These are phyloP conservation scores for Thecocarcelia acutangulata DNA, from an alignment of 2,888 invertebrate species.

Conservation along the genomic window DNA sequence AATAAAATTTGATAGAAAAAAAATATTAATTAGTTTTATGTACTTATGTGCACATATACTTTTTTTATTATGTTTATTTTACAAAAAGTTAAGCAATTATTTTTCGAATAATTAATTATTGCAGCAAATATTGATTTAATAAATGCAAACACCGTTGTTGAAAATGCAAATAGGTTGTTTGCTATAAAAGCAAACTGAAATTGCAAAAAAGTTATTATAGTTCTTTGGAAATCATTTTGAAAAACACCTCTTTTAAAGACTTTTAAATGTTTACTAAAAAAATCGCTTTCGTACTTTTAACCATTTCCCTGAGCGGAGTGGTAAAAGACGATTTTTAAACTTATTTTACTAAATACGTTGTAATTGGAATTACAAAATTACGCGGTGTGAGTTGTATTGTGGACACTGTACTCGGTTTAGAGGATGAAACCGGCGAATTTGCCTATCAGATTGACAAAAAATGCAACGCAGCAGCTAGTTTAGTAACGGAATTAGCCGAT, in stretches of 20 bases:
- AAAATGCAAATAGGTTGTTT: conserved; percentile 24
- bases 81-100: neutral
- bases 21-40: conserved; percentile 15
- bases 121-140: conserved; percentile 23
- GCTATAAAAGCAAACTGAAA: conserved; percentile 22
- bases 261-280: conserved; percentile 47
- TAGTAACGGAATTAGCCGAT: conserved; percentile 18
- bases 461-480: neutral
- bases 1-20: no score
- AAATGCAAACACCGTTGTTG: conserved; percentile 46
- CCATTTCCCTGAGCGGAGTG: conserved; percentile 2
- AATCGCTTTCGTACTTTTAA: conserved; percentile 33
- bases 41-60: neutral
- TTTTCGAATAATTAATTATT: conserved; percentile 31
- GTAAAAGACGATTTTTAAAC: neutral
- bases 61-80: neutral
- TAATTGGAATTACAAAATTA: conserved; percentile 10
- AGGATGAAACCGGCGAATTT: conserved; percentile 41
- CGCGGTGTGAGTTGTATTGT: conserved; percentile 43
- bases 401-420: conserved; percentile 1
- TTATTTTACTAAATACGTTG: conserved; percentile 9
- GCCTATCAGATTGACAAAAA: conserved; percentile 14
- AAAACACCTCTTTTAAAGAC: neutral
- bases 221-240: neutral
- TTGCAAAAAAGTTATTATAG: neutral